Evolutionary conservation across 2,888 invertebrate genomes (phyloP), one percentile per base, ranked within the genome.

Genomic region (Drosophila maculinotata): DNA sequence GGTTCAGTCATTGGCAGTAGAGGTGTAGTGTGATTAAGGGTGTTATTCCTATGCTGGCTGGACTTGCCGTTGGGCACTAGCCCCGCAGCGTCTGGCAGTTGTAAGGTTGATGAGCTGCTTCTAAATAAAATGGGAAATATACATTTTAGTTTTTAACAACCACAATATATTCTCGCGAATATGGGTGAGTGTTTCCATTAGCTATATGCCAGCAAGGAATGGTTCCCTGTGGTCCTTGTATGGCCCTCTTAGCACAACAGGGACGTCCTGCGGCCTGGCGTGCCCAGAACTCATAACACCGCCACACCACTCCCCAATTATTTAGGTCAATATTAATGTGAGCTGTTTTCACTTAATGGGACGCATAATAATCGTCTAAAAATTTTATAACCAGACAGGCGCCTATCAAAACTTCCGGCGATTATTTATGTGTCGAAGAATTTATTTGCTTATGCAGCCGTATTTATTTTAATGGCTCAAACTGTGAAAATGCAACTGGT

Each of bases 1-100:
- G 70, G 49, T 35, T 90, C 82, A 62, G 80, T 88, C 89, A 90
- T 90, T 88, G 83, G 87, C 75, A 83, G 66, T 51, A 86, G 48
- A 3, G 80, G 82, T 10, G 62, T 73, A 12, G 71, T 48, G 36
- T 53, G 54, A 44, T 72, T 67, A 8, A 47, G 35, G 36, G 17
- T 26, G 25, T 51, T 59, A 8, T 45, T 65, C 26, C 41, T 65
- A 12, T 23, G 31, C 10, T 57, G 59, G 44, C 45, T 54, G 57
- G 57, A 42, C 35, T 73, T 77, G 48, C 78, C 77, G 75, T 86
- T 76, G 59, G 70, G 52, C 59, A 72, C 47, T 42, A 58, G 57
- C 53, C 62, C 57, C 20, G 33, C 47, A 48, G 38, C 63, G 25
- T 79, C 74, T 66, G 76, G 79, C 68, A 83, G 77, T 67, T 79